Percentiles rank a stretch among this genome's conserved stretches.
Conservation (phyloP, 2,113 vertebrate genomes). For the Nycticebus coucang region DNA sequence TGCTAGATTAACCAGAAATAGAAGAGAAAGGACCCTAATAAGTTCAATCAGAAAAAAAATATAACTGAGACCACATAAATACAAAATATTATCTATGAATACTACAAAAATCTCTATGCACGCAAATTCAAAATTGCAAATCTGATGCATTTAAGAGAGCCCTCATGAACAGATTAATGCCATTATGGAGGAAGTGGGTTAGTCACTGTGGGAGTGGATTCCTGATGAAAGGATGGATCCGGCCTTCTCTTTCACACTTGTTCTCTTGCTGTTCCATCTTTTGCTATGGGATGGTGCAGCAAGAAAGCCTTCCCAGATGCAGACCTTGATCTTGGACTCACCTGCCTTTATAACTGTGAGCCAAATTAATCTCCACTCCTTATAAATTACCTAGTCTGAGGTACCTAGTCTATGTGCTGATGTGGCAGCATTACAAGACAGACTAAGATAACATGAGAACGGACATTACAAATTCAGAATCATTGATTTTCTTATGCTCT, state of each 20-base stretch:
- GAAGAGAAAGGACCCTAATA: no score
- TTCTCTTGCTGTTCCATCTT: not conserved
- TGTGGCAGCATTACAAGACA: not conserved
- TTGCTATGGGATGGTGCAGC: not conserved
- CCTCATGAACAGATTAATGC: not conserved
- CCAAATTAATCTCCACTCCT: not conserved
- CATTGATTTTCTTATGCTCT: not conserved
- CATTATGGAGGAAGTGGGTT: not conserved
- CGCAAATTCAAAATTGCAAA: not conserved
- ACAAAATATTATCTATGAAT: no score
- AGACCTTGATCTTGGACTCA: not conserved
- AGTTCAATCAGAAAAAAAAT: no score
- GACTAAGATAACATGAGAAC: not conserved
- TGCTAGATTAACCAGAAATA: no score
- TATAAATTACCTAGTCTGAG: not conserved
- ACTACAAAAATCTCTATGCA: no score
- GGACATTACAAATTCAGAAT: not conserved
- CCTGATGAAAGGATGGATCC: not conserved
- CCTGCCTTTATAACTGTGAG: not conserved
- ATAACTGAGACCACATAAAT: no score
- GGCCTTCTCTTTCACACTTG: not conserved
- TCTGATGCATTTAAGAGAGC: not conserved
- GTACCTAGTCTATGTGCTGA: not conserved
- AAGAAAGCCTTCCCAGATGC: not conserved
- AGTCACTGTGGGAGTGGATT: not conserved